phyloP scores from a whole-genome alignment of 2,797 vertebrate genomes.

The Lepidocolaptes lacrymiger region DNA sequence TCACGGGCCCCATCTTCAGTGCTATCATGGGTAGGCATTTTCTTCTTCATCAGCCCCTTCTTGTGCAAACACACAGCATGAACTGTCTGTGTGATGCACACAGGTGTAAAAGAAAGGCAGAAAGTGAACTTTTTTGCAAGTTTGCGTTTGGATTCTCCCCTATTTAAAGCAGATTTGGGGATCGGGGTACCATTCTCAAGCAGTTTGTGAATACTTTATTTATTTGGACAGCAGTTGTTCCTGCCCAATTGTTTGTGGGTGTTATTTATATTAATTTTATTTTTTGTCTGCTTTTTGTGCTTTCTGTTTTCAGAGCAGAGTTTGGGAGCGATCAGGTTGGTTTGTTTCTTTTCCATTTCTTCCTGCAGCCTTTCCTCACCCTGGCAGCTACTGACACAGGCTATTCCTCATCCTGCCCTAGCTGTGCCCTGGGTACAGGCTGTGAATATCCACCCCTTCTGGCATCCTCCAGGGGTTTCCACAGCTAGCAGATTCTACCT shows the following conservation, averaged over 20 bases:
- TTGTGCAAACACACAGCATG: accelerated
- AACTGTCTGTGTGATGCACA: background rate
- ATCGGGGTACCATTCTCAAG: background rate
- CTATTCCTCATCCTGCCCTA: background rate
- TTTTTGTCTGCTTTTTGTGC: background rate
- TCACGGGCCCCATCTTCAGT: background rate
- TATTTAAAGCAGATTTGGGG: background rate
- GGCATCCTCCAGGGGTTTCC: accelerated
- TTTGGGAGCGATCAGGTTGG: background rate
- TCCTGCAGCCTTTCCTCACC: background rate
- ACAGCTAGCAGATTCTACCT: accelerated
- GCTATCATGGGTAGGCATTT: accelerated
- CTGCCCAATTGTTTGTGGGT: background rate
- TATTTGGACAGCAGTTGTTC: background rate
- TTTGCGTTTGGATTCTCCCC: background rate
- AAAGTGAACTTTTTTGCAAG: background rate
- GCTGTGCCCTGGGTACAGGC: background rate
- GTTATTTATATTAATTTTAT: background rate
- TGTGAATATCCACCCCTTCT: accelerated
- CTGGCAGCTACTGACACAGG: background rate
- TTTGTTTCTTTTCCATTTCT: background rate
- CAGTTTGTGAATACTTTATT: background rate
- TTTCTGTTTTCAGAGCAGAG: background rate
- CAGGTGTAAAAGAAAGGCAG: background rate
- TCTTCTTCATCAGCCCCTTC: background rate